Base-by-base conservation (phyloP, 37 sponge, comb jelly and placozoan genomes). In the Crambe crambe region DNA sequence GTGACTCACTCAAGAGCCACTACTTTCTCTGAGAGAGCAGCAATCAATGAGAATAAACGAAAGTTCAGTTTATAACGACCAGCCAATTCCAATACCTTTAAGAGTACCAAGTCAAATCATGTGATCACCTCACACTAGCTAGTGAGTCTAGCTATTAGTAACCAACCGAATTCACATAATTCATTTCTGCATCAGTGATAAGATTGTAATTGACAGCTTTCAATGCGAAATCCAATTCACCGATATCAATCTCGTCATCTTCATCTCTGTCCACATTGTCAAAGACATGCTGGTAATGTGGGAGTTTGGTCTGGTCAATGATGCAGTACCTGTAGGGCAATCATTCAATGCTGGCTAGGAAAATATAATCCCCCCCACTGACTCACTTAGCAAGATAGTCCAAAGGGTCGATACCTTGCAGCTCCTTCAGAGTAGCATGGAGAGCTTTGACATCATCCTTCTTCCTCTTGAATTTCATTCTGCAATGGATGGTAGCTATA, bases 21-120 rank as follows among this genome's bases (percentile, higher is more conserved):
- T 37, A 95, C 93, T 63, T 91, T 95, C 87, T 95, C 95, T 0
- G 95, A 95, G 61, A 95, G 77, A 15, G 95, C 95, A 41, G 95
- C 95, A n/a, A 95, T 77, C 27, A 89, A 72, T 5, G 86, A 83
- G 68, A 92, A 95, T 39, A 92, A 71, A n/a, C 79, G 43, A 72
- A 92, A 95, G 83, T 95, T 92, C 17, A 95, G 84, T 32, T 81
- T 82, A 71, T 88, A 79, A 38, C 93, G 37, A 15, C 94, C 90
- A 70, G 90, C 84, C 65, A 95, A 42, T 73, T 95, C 95, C 68
- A 95, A 76, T 0, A 94, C 71, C 95, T 94, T 39, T 27, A 75
- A 38, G 37, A 65, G 39, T n/a, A n/a, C n/a, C n/a, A n/a, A n/a
- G n/a, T n/a, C n/a, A n/a, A 23, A 62, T n/a, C 27, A 23, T 23